A percentile compares a stretch with the other conserved stretches of the same genome.
Conservation (phyloP, 92 coral and sea anemone species). For the Porites evermanni region DNA sequence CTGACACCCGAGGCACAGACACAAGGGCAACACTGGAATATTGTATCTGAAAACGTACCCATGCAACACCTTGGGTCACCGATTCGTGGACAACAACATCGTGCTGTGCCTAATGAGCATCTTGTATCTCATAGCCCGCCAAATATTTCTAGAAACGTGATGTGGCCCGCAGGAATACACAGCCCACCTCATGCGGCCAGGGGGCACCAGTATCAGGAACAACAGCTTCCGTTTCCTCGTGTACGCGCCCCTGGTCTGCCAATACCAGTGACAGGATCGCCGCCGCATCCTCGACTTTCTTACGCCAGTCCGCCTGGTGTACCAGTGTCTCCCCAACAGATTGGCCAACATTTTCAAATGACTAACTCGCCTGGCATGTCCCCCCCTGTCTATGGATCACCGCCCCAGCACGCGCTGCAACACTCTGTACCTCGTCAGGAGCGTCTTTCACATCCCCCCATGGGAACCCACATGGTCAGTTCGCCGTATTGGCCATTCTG, state of each 20-base stretch:
- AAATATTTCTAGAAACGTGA: slow-evolving; percentile 16
- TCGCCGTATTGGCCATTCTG: slow-evolving; percentile 50
- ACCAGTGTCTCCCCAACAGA: not conserved
- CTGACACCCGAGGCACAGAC: slow-evolving; percentile 29
- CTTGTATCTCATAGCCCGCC: slow-evolving; percentile 34
- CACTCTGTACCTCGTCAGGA: slow-evolving; percentile 19
- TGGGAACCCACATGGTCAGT: slow-evolving; percentile 83
- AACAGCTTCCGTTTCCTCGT: slow-evolving; percentile 13
- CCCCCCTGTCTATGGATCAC: slow-evolving; percentile 27
- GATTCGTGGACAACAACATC: slow-evolving; percentile 22
- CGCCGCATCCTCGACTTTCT: not conserved
- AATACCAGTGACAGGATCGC: not conserved
- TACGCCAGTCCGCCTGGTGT: slow-evolving; percentile 5
- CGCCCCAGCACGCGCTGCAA: slow-evolving; percentile 36
- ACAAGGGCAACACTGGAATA: not conserved
- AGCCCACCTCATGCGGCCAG: slow-evolving; percentile 1
- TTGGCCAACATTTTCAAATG: slow-evolving; percentile 15
- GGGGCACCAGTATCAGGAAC: slow-evolving; percentile 6
- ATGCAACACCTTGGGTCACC: slow-evolving; percentile 1
- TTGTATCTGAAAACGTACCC: not conserved
- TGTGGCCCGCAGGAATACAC: slow-evolving; percentile 15
- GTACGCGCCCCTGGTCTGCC: slow-evolving; percentile 5
- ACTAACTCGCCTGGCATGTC: slow-evolving; percentile 2
- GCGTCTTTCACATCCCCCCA: slow-evolving; percentile 23
- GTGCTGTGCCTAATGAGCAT: not conserved